These are phyloP conservation scores for Lagocephalus sceleratus DNA, from an alignment of 2,797 vertebrate species.

Conservation along the genomic window DNA sequence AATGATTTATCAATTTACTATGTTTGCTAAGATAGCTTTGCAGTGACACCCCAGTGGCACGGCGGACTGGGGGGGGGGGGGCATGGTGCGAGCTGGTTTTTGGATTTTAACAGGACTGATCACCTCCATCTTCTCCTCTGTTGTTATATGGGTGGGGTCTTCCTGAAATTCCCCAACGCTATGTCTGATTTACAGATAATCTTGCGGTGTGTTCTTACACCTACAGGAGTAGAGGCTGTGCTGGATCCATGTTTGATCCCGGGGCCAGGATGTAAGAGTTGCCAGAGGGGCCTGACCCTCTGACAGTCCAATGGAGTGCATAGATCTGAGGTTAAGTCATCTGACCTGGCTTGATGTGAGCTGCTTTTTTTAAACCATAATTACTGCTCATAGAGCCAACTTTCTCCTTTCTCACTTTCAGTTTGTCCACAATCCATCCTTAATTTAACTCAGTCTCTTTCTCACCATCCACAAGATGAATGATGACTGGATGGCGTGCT, in stretches of 20 bases:
- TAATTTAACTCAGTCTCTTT: constrained; percentile 1
- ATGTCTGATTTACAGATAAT: constrained; percentile 6
- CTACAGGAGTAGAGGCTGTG: constrained; percentile 6
- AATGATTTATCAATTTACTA: constrained; percentile 87
- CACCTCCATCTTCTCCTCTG: background rate
- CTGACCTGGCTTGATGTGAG: constrained; percentile 62
- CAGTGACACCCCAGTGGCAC: constrained; percentile 45
- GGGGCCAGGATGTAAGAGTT: constrained; percentile 46
- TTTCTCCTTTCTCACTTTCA: constrained; percentile 50
- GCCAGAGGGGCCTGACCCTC: constrained; percentile 66
- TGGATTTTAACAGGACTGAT: constrained; percentile 9
- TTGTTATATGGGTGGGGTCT: background rate
- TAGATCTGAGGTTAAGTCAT: constrained; percentile 83
- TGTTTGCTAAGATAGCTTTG: constrained; percentile 81
- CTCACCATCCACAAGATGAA: background rate
- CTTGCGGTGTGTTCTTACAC: constrained; percentile 6
- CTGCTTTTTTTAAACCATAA: constrained; percentile 64
- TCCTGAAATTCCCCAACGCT: background rate
- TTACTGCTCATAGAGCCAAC: constrained; percentile 70
- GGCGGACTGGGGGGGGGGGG: constrained; percentile 11
- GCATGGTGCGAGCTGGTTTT: constrained; percentile 7
- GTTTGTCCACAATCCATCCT: constrained; percentile 59
- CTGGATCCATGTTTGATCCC: constrained; percentile 2
- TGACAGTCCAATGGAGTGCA: constrained; percentile 70
- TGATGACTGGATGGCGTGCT: no score